phyloP scores from a whole-genome alignment of 2,888 invertebrate genomes.

The Boloria selene region DNA sequence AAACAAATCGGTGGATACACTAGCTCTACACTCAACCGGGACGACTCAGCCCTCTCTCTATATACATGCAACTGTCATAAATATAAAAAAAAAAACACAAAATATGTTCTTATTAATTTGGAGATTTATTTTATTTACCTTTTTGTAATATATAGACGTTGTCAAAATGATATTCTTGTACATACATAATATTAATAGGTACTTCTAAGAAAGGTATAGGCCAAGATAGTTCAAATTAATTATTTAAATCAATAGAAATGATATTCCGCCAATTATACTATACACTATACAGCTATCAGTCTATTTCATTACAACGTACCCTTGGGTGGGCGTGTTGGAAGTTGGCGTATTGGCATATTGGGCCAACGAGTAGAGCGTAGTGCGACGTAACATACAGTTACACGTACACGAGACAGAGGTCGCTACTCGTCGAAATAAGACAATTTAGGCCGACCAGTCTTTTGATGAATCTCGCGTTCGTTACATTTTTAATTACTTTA shows the following conservation, averaged over 20 bases:
- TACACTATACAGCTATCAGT: not conserved
- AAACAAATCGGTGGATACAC: conserved; percentile 37
- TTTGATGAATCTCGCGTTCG: conserved; percentile 37
- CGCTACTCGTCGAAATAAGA: conserved; percentile 36
- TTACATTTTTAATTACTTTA: conserved; percentile 37
- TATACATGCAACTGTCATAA: conserved; percentile 7
- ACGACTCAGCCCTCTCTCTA: conserved; percentile 10
- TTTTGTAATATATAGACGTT: not conserved
- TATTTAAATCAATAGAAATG: not conserved
- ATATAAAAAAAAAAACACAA: conserved; percentile 10
- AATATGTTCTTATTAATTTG: conserved; percentile 9
- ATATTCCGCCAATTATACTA: not conserved
- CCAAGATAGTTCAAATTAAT: conserved; percentile 6
- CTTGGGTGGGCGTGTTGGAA: conserved; percentile 10
- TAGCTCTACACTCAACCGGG: conserved; percentile 24
- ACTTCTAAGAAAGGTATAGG: not conserved
- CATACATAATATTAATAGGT: not conserved
- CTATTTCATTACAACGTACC: conserved; percentile 7
- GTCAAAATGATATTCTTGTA: not conserved
- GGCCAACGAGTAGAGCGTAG: conserved; percentile 8
- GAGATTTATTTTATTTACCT: not conserved
- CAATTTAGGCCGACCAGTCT: conserved; percentile 37
- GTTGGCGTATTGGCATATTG: conserved; percentile 7
- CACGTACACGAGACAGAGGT: conserved; percentile 36
- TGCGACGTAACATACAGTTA: conserved; percentile 19